Percentiles rank a stretch among this genome's conserved stretches.
phyloP scores from a whole-genome alignment of 2,888 invertebrate species.

The Lasioglossum zephyrum region DNA sequence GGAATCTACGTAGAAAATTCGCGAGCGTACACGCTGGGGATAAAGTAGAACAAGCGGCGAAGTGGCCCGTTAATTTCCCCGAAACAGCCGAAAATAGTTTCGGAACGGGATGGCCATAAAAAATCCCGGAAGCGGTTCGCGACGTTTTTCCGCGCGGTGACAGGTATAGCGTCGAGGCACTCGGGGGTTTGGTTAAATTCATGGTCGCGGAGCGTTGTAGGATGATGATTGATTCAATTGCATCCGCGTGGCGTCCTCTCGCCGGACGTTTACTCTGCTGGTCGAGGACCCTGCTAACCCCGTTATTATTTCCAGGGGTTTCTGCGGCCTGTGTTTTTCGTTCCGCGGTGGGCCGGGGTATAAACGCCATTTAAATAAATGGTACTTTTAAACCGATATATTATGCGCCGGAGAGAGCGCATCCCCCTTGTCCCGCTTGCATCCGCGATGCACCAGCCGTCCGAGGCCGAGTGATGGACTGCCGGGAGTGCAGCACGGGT shows the following conservation, averaged over 20 bases:
- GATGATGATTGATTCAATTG: conserved; percentile 74
- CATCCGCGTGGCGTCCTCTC: conserved; percentile 66
- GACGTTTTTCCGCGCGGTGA: conserved; percentile 43
- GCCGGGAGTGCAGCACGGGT: conserved; percentile 77
- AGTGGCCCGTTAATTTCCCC: background rate
- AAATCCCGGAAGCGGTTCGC: background rate
- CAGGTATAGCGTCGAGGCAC: conserved; percentile 50
- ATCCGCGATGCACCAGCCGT: conserved; percentile 53
- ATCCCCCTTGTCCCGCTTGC: conserved; percentile 47
- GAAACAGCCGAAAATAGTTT: conserved; percentile 2
- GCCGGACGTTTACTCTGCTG: conserved; percentile 61
- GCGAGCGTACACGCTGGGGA: background rate
- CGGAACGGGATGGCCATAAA: conserved; percentile 19
- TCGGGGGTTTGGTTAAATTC: conserved; percentile 59
- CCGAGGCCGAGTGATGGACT: conserved; percentile 80
- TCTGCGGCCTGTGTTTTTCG: conserved; percentile 76
- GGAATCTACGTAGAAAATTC: background rate
- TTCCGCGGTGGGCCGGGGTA: conserved; percentile 73
- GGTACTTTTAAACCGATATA: conserved; percentile 83
- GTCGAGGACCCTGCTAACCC: conserved; percentile 78
- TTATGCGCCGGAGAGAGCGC: conserved; percentile 72
- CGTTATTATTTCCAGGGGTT: conserved; percentile 79
- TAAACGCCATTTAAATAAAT: conserved; percentile 82
- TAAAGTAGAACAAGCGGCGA: background rate
- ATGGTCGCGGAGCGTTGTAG: conserved; percentile 49